phyloP scores from a whole-genome alignment of 2,113 vertebrate species.

The Zonotrichia leucophrys region DNA sequence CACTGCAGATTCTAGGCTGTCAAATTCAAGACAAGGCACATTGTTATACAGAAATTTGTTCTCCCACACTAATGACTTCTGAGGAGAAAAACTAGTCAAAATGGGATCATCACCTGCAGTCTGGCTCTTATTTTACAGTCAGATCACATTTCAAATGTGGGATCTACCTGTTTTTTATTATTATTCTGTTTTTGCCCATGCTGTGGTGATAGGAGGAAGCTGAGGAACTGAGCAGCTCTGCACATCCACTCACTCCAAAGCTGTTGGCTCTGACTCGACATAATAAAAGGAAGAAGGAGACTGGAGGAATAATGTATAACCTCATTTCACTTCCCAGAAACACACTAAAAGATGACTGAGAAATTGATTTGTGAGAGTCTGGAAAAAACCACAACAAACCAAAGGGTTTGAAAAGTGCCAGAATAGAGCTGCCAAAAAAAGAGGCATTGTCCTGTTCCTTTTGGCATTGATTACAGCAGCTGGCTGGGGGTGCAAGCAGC shows the following conservation, averaged over 20 bases:
- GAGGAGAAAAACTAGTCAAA: neutral
- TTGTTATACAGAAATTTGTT: neutral
- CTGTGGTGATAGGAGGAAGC: neutral
- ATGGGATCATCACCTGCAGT: neutral
- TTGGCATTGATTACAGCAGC: neutral
- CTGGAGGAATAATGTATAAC: neutral
- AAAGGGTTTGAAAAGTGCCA: neutral
- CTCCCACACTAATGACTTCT: neutral
- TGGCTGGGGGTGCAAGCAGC: neutral
- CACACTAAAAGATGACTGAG: constrained; percentile 10
- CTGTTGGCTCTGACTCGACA: neutral
- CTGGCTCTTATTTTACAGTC: neutral
- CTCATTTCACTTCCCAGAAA: constrained; percentile 46
- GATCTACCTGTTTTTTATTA: neutral
- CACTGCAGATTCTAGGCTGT: neutral
- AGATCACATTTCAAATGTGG: neutral
- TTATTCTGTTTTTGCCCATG: neutral
- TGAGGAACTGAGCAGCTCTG: neutral
- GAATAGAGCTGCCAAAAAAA: neutral
- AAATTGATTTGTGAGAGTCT: neutral
- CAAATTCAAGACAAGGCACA: neutral
- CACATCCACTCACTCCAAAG: neutral
- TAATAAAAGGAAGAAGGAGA: neutral
- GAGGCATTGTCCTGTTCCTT: neutral
- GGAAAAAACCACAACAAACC: neutral